These are phyloP conservation scores for Coptodon bakossiorum DNA, from an alignment of 2,113 vertebrate genomes.

Conservation along the genomic window DNA sequence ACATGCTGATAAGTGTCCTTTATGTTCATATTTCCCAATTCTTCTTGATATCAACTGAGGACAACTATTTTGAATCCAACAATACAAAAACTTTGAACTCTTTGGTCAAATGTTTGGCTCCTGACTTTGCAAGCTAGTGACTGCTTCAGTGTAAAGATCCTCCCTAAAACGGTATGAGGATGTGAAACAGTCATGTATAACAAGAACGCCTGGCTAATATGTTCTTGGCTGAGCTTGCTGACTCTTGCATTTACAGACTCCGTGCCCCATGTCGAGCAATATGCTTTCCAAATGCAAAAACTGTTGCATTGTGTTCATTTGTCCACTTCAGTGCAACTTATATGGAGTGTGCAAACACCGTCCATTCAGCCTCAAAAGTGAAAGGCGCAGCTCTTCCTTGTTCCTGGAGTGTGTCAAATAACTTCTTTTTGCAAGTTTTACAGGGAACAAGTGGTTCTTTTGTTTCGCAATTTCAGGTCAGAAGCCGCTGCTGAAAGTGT, in stretches of 20 bases:
- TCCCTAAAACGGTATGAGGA: constrained; percentile 23
- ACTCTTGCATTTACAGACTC: not conserved
- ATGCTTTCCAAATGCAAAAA: not conserved
- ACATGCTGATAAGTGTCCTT: not conserved
- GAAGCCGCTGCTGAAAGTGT: not conserved
- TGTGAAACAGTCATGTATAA: constrained; percentile 15
- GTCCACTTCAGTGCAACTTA: not conserved
- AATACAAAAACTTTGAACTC: not conserved
- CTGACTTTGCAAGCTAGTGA: not conserved
- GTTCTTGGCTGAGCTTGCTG: not conserved
- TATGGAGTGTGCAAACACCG: not conserved
- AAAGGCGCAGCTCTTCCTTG: not conserved
- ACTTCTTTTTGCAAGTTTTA: not conserved
- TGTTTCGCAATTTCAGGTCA: not conserved
- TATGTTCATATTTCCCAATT: not conserved
- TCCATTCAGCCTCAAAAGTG: not conserved
- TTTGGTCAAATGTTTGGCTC: not conserved
- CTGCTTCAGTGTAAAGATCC: not conserved
- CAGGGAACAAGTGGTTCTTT: not conserved
- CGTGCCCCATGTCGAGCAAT: not conserved
- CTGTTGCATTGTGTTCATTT: not conserved
- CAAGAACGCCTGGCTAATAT: not conserved
- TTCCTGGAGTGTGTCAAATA: not conserved
- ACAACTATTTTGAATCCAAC: not conserved
- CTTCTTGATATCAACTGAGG: not conserved